These are phyloP conservation scores for Drosophila nigricruria DNA, from an alignment of 2,888 invertebrate genomes.

Conservation along the genomic window DNA sequence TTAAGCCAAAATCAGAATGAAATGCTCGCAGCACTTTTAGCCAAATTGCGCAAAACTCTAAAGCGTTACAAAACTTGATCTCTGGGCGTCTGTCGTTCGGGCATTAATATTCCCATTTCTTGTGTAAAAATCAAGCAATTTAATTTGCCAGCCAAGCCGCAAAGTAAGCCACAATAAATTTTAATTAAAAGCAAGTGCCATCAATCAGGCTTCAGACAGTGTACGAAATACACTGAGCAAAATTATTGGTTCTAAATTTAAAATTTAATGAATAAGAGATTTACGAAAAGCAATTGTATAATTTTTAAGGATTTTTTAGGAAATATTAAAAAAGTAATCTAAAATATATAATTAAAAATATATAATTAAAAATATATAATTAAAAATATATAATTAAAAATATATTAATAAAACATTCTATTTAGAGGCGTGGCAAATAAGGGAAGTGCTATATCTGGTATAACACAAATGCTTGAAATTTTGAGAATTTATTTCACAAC, in stretches of 20 bases:
- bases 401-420: too few species aligned
- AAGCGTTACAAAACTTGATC: constrained; percentile 1
- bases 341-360: too few species aligned
- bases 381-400: too few species aligned
- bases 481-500: too few species aligned
- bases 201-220: constrained; percentile 55
- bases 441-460: too few species aligned
- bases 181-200: constrained; percentile 70
- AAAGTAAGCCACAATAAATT: constrained; percentile 67
- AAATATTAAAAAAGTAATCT: too few species aligned
- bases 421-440: too few species aligned
- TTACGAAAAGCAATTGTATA: background rate
- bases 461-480: too few species aligned
- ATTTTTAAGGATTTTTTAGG: too few species aligned
- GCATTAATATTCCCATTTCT: constrained; percentile 5
- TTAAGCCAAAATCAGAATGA: constrained; percentile 44
- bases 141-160: constrained; percentile 36
- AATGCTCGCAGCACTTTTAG: constrained; percentile 35
- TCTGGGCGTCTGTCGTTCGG: background rate
- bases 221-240: background rate
- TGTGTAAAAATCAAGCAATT: constrained; percentile 24
- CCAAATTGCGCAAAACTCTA: constrained; percentile 32
- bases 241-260: background rate
- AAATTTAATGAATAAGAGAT: background rate
- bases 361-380: too few species aligned